These are phyloP conservation scores for Aleiodes leptofemur DNA, from an alignment of 2,888 invertebrate genomes.

Conservation along the genomic window DNA sequence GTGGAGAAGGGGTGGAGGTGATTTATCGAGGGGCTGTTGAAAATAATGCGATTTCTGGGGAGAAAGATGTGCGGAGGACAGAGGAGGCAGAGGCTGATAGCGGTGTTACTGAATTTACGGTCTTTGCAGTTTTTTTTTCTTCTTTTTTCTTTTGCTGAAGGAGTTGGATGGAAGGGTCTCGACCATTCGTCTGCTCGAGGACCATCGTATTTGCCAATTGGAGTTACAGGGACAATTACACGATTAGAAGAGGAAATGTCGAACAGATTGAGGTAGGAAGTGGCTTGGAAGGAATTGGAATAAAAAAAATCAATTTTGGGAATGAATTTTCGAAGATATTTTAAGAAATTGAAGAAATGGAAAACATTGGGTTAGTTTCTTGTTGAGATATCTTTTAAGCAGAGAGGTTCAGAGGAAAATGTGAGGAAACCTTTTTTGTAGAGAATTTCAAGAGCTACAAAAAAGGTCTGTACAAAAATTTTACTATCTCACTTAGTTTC, in stretches of 20 bases:
- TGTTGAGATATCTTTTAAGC: too few relatives aligned
- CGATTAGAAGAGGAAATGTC: constrained; percentile 18
- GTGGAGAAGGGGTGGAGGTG: constrained; percentile 23
- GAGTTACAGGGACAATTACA: not conserved
- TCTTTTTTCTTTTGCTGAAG: not conserved
- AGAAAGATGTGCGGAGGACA: constrained; percentile 34
- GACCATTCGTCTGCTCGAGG: constrained; percentile 40
- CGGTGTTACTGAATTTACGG: constrained; percentile 42
- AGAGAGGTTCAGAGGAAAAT: too few relatives aligned
- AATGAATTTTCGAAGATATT: too few relatives aligned
- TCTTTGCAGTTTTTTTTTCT: not conserved
- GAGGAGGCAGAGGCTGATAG: constrained; percentile 35
- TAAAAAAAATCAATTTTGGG: not conserved
- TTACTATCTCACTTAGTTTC: too few relatives aligned
- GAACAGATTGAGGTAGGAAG: not conserved
- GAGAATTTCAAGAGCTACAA: too few relatives aligned
- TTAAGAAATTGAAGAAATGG: too few relatives aligned
- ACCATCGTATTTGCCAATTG: constrained; percentile 37
- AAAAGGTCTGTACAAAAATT: too few relatives aligned
- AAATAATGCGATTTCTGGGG: constrained; percentile 45
- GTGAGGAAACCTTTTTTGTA: too few relatives aligned
- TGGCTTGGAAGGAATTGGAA: not conserved
- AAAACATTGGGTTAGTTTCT: too few relatives aligned
- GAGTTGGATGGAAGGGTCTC: constrained; percentile 37
- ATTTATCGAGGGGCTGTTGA: constrained; percentile 48